Evolutionary conservation across 1,140 invertebrate genomes (phyloP), one percentile per base, ranked within the genome.

Genomic region (Drosophila melanica): DNA sequence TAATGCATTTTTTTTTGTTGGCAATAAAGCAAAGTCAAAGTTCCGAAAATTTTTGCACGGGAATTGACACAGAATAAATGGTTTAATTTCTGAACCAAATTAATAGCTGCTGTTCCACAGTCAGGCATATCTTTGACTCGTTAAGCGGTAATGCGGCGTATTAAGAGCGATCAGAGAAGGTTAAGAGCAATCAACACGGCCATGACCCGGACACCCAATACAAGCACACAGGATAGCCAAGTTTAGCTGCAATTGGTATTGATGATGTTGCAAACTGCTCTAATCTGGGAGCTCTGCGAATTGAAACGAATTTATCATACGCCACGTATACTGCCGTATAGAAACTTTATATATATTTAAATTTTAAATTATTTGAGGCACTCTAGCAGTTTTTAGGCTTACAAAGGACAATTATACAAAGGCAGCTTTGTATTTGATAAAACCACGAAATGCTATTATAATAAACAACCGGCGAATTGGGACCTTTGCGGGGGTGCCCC

Each of bases 371-470:
- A 33, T 23, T 73, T 41, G 64, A 60, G 27, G 47, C 33, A 44
- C 50, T 41, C 51, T 42, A 30, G n/a, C 54, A 50, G 16, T 57
- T 65, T 55, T 16, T 20, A 0, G 48, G 23, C 75, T 69, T 47
- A 67, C 44, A 64, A 65, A 66, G 64, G 63, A 59, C 82, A 89
- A 87, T 87, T 89, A 89, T 69, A 73, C 82, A 79, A 76, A 70
- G 41, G 48, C 41, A 47, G 64, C 72, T 75, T 70, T 64, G 51
- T 47, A 70, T 75, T 64, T 58, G 77, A 62, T 48, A 64, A 69
- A 87, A 77, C 82, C 82, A 68, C 79, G 75, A 89, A 86, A 87
- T 64, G 86, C 82, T 85, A 87, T 89, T 87, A 87, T 87, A 87
- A 82, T 89, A 87, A 87, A 89, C 84, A 87, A 89, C 75, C 64